Percentiles rank a stretch among this genome's conserved stretches.
Conservation (phyloP, 2,888 invertebrate genomes). For the Drosophila atripex region DNA sequence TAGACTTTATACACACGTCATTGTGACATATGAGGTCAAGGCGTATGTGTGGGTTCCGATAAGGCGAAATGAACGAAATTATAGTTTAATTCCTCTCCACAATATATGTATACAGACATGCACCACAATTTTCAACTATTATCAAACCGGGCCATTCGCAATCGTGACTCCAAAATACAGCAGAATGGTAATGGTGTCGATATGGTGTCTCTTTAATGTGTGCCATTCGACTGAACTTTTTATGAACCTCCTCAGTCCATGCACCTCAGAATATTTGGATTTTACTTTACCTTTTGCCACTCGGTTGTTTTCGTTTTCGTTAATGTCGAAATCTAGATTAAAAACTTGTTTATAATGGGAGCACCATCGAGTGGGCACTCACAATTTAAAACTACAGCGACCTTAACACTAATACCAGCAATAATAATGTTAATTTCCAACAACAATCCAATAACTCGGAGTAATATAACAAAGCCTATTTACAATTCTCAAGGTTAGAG, state of each 20-base stretch:
- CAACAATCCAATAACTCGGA: constrained; percentile 33
- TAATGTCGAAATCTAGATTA: constrained; percentile 26
- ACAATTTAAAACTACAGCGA: constrained; percentile 11
- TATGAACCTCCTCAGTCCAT: constrained; percentile 10
- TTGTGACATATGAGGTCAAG: constrained; percentile 30
- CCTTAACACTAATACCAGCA: constrained; percentile 19
- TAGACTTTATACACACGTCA: constrained; percentile 10
- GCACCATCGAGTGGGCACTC: constrained; percentile 8
- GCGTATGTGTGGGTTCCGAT: constrained; percentile 27
- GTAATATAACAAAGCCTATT: constrained; percentile 41
- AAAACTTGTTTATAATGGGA: constrained; percentile 46
- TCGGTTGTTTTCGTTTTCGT: not conserved
- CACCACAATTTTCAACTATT: constrained; percentile 5
- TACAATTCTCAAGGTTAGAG: constrained; percentile 38
- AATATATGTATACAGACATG: constrained; percentile 1
- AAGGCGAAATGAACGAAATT: constrained; percentile 25
- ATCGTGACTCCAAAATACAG: constrained; percentile 13
- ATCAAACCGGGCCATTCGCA: constrained; percentile 24
- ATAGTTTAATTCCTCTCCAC: constrained; percentile 7
- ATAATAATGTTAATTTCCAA: constrained; percentile 43
- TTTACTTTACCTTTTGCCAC: not conserved
- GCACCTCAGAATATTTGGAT: constrained; percentile 20
- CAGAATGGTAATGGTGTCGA: constrained; percentile 1
- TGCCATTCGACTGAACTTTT: constrained; percentile 10
- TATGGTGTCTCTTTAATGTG: constrained; percentile 14